These are phyloP conservation scores for Drosophila infuscata DNA, from an alignment of 2,888 invertebrate genomes.

Conservation along the genomic window DNA sequence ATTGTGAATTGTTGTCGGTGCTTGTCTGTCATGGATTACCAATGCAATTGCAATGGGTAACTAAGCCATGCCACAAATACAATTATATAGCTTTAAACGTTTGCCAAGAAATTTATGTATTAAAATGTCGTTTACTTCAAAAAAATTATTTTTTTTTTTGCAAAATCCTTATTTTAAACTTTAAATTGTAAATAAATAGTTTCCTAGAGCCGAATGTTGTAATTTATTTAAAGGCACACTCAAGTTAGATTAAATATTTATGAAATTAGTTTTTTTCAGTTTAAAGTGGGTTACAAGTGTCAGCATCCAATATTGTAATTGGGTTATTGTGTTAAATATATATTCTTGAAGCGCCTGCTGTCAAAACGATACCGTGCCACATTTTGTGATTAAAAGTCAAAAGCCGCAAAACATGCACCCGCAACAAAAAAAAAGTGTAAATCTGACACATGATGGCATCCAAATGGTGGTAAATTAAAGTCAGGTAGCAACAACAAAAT, in stretches of 20 bases:
- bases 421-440: slow-evolving; percentile 23
- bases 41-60: slow-evolving; percentile 13
- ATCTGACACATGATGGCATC: slow-evolving; percentile 47
- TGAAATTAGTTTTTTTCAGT: background rate
- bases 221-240: background rate
- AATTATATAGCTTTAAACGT: background rate
- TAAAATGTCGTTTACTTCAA: background rate
- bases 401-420: slow-evolving; percentile 10
- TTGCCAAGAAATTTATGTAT: background rate
- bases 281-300: background rate
- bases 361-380: slow-evolving; percentile 4
- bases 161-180: background rate
- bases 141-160: background rate
- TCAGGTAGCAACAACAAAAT: slow-evolving; percentile 50
- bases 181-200: background rate
- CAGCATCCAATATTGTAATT: slow-evolving; percentile 5
- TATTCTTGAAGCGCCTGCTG: background rate
- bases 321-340: slow-evolving; percentile 13
- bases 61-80: background rate
- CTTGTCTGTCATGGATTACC: background rate
- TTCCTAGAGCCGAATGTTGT: background rate
- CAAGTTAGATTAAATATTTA: background rate
- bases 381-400: slow-evolving; percentile 31
- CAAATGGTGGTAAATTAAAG: slow-evolving; percentile 35
- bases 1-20: slow-evolving; percentile 29